These are phyloP conservation scores for Pogonomyrmex californicus DNA, from an alignment of 1,140 invertebrate genomes.

Conservation along the genomic window DNA sequence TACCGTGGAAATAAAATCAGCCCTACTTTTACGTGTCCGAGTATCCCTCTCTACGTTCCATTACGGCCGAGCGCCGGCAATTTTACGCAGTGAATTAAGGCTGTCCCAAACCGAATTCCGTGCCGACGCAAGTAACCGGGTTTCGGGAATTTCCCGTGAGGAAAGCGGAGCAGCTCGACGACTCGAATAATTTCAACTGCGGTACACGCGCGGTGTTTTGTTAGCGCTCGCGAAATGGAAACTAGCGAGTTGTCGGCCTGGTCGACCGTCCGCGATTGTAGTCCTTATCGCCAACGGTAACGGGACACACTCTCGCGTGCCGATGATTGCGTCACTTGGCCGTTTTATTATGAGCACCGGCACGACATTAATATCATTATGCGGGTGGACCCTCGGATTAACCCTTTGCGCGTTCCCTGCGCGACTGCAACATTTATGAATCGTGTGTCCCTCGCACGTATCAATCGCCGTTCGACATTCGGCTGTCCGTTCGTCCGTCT, in stretches of 20 bases:
- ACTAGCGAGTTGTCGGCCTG: constrained; percentile 31
- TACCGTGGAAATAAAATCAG: constrained; percentile 67
- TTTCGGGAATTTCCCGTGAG: constrained; percentile 55
- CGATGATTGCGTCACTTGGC: constrained; percentile 79
- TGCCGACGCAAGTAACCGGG: constrained; percentile 46
- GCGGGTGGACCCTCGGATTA: constrained; percentile 64
- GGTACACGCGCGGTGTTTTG: constrained; percentile 24
- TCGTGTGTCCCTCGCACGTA: constrained; percentile 42
- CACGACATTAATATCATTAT: constrained; percentile 81
- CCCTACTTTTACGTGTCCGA: constrained; percentile 63
- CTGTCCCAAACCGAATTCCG: constrained; percentile 46
- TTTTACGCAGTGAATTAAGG: constrained; percentile 66
- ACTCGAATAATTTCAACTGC: constrained; percentile 16
- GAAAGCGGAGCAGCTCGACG: background rate
- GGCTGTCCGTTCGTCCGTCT: constrained; percentile 8
- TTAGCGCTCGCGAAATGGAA: constrained; percentile 48
- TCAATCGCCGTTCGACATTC: constrained; percentile 55
- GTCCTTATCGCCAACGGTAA: constrained; percentile 78
- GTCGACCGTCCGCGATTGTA: constrained; percentile 67
- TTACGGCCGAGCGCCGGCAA: constrained; percentile 58
- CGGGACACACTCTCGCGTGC: constrained; percentile 79
- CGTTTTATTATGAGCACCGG: constrained; percentile 77
- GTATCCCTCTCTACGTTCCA: constrained; percentile 42
- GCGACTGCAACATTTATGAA: constrained; percentile 56
- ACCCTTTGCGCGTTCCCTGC: constrained; percentile 44